Conservation (phyloP, 2,113 vertebrate genomes). For the Mormyrus iriodes region DNA sequence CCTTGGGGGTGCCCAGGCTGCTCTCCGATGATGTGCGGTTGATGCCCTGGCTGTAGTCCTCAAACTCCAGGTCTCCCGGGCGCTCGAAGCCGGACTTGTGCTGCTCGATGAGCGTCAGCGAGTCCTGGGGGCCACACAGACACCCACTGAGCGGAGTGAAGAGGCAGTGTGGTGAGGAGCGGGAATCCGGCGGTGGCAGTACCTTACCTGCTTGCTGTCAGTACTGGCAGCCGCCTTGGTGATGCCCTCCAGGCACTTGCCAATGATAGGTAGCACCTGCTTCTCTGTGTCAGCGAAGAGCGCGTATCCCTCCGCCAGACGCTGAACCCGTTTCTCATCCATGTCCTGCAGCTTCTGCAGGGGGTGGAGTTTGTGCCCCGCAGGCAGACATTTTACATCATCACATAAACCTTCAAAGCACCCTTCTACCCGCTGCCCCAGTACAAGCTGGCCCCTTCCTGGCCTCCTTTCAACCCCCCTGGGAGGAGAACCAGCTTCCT, state of each 20-base stretch:
- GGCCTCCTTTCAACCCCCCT: background rate
- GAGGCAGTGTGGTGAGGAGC: background rate
- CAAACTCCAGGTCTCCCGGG: slow-evolving; percentile 78
- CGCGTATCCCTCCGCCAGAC: slow-evolving; percentile 67
- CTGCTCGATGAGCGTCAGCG: slow-evolving; percentile 73
- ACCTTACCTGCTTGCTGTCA: slow-evolving; percentile 73
- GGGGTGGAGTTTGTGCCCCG: background rate
- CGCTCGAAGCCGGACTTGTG: slow-evolving; percentile 83
- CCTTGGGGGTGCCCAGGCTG: slow-evolving; percentile 74
- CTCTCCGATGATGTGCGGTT: slow-evolving; percentile 76
- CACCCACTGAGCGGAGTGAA: background rate
- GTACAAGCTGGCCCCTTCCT: background rate
- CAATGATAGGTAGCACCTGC: slow-evolving; percentile 79
- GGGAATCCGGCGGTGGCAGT: background rate
- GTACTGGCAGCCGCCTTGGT: slow-evolving; percentile 69
- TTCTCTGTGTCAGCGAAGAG: slow-evolving; percentile 74
- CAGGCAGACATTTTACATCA: background rate
- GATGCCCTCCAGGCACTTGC: slow-evolving; percentile 85
- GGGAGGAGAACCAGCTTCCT: background rate
- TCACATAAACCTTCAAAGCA: background rate
- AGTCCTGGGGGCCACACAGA: slow-evolving; percentile 60
- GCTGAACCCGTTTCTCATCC: slow-evolving; percentile 70
- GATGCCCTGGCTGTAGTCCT: slow-evolving; percentile 84
- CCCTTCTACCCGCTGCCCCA: background rate
- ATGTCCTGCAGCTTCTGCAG: slow-evolving; percentile 77